Conservation (phyloP, 1,140 invertebrate genomes). For the Drosophila grimshawi region DNA sequence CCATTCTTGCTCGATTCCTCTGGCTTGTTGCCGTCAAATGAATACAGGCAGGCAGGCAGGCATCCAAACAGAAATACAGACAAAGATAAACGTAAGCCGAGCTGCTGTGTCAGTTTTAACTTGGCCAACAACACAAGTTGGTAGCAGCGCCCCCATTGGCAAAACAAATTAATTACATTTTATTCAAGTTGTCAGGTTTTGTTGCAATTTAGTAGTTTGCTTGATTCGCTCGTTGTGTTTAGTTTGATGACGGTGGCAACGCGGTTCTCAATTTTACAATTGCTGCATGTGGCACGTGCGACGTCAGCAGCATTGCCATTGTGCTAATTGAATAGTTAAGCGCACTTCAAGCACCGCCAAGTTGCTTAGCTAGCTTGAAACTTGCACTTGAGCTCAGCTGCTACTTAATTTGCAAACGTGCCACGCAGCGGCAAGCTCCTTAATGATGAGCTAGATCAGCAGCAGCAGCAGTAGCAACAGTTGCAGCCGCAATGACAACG, state of each 20-base stretch:
- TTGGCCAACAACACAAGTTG: constrained; percentile 11
- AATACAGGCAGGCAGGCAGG: constrained; percentile 40
- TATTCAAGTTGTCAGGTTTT: constrained; percentile 51
- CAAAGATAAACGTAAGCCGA: neutral
- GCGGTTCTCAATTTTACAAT: neutral
- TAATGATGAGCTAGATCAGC: constrained; percentile 17
- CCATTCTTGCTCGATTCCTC: constrained; percentile 33
- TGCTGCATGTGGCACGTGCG: constrained; percentile 6
- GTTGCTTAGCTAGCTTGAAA: constrained; percentile 55
- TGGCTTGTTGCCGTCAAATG: constrained; percentile 27
- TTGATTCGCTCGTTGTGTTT: constrained; percentile 45
- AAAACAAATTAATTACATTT: constrained; percentile 75
- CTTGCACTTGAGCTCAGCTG: constrained; percentile 25
- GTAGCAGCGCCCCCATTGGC: constrained; percentile 7
- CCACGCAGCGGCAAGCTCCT: constrained; percentile 15
- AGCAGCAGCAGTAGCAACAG: constrained; percentile 8
- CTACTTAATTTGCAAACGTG: constrained; percentile 43
- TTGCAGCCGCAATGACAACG: neutral
- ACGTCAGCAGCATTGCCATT: constrained; percentile 24
- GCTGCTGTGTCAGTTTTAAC: constrained; percentile 20
- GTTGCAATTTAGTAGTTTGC: constrained; percentile 65
- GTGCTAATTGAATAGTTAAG: constrained; percentile 73
- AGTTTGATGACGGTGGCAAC: constrained; percentile 19
- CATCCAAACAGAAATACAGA: no score
- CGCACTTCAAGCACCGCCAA: constrained; percentile 67